Percentiles rank a stretch among this genome's conserved stretches.
These are phyloP conservation scores for Melitaea athalia DNA, from an alignment of 2,888 invertebrate species.

Conservation along the genomic window DNA sequence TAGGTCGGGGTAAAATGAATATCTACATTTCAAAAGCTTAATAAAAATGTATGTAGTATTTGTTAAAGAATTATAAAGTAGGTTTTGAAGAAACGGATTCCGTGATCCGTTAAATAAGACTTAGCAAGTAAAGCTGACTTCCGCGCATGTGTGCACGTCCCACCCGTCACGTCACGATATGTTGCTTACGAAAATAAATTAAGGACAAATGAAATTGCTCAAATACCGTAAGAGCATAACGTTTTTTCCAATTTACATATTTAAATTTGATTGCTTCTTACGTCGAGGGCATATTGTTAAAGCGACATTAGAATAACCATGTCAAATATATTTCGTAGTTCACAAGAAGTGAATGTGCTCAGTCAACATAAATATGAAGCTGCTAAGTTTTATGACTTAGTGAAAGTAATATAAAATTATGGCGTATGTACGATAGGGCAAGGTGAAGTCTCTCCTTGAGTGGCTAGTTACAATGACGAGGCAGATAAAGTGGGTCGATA, in stretches of 20 bases:
- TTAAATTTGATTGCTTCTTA: constrained; percentile 19
- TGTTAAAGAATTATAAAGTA: constrained; percentile 36
- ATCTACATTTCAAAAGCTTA: constrained; percentile 45
- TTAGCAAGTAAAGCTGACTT: constrained; percentile 71
- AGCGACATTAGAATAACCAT: background rate
- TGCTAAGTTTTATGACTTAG: constrained; percentile 27
- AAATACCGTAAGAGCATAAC: constrained; percentile 26
- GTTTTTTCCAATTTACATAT: constrained; percentile 30
- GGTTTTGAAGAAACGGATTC: constrained; percentile 69
- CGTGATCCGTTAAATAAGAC: constrained; percentile 76
- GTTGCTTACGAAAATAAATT: constrained; percentile 40
- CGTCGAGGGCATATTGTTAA: background rate
- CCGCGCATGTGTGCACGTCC: constrained; percentile 69
- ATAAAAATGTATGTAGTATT: constrained; percentile 27
- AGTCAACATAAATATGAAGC: constrained; percentile 10
- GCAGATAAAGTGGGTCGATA: constrained; percentile 79
- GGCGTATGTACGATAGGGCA: constrained; percentile 51
- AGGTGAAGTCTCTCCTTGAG: constrained; percentile 66
- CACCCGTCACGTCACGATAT: constrained; percentile 66
- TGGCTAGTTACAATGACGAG: constrained; percentile 80
- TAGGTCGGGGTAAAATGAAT: background rate
- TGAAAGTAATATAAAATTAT: constrained; percentile 34
- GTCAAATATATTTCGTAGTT: background rate
- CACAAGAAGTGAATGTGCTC: background rate
- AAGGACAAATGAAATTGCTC: constrained; percentile 28